Evolutionary conservation across 2,113 vertebrate species (phyloP), one percentile per base, ranked within the genome.

Genomic region (Indicator indicator): DNA sequence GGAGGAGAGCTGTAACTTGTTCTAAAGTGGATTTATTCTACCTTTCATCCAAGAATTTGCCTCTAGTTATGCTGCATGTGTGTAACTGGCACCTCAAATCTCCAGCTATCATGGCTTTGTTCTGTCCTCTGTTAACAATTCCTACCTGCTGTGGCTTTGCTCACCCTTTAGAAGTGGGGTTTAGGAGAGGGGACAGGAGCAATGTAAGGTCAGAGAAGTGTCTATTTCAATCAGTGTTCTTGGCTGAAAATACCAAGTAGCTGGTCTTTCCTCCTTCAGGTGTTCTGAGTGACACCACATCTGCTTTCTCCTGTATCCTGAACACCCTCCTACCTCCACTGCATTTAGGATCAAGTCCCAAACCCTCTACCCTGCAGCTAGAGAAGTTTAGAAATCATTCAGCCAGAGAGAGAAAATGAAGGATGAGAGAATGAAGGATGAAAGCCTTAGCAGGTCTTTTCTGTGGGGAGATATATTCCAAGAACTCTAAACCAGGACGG

Each of bases 271-370:
- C 48, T 90, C 33, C 32, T 83, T 52, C 16, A 40, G 1, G 30
- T 28, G 38, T 38, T 94, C 24, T 21, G 16, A 86, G 23, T 27
- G 42, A 55, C 16, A 86, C 48, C 38, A 32, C 12, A 2, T 10
- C 67, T 88, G 52, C 27, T 77, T 67, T 85, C 71, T 83, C 9
- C 55, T 88, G 16, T 21, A 9, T 30, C 32, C 54, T 77, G 28
- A 71, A 14, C 12, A 30, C 15, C 3, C 30, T 56, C 56, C 80
- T 93, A 0, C 0, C 0, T 40, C 14, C 32, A 7, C 27, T 89
- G 72, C 28, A 18, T 2, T 50, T 52, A 36, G 68, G 30, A 50
- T 63, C 30, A 62, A 33, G 28, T 50, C 38, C 48, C 33, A 40
- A 0, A n/a, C 60, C 20, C 75, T 79, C 52, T 78, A 69, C 40